phyloP scores from a whole-genome alignment of 1,140 invertebrate species.

The Agrypnia vestita region DNA sequence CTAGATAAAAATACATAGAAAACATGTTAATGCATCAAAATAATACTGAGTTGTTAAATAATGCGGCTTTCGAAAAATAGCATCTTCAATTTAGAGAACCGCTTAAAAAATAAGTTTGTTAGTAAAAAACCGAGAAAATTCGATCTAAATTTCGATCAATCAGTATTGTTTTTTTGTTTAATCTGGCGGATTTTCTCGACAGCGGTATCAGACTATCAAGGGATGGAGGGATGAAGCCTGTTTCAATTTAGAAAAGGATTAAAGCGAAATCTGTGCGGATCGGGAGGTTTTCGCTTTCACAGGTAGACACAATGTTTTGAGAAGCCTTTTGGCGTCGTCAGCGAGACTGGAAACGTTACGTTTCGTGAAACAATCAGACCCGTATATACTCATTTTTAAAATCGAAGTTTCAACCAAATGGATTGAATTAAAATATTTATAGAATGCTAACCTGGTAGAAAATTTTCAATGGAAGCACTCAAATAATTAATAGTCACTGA shows the following conservation, averaged over 20 bases:
- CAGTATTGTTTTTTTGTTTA: conserved; percentile 11
- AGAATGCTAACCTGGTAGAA: no score
- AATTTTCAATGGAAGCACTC: no score
- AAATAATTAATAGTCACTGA: no score
- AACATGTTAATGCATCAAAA: no score
- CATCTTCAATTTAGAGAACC: not conserved
- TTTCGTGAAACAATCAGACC: no score
- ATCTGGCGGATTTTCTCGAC: conserved; percentile 9
- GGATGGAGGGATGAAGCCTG: conserved; percentile 9
- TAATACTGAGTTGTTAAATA: no score
- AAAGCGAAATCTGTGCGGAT: conserved; percentile 29
- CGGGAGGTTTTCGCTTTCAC: conserved; percentile 15
- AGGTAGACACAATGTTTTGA: conserved; percentile 6
- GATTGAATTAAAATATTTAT: no score
- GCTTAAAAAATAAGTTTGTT: not conserved
- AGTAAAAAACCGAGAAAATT: not conserved
- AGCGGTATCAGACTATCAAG: not conserved
- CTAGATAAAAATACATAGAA: no score
- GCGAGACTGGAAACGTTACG: no score
- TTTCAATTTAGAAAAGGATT: conserved; percentile 33
- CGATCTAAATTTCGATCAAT: conserved; percentile 7
- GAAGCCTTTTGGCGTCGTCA: not conserved
- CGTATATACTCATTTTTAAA: no score
- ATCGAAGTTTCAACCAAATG: no score
- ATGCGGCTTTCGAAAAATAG: no score